Base-by-base conservation (phyloP, 2,888 invertebrate species). In the Didymodactylos carnosus region DNA sequence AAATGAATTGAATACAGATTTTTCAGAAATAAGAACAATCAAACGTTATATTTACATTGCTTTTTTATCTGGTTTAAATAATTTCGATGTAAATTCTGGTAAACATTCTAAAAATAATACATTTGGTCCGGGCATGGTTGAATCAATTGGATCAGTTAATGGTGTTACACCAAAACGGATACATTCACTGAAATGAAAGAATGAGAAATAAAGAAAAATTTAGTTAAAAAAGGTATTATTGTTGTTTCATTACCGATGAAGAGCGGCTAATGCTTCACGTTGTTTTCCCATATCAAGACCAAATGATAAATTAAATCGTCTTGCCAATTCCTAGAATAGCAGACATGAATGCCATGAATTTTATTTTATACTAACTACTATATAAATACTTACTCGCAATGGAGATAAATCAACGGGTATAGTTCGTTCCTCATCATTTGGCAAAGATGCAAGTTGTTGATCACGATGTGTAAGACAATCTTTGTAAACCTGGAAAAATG, bases 201-300 rank as follows among this genome's bases (percentile, higher is more conserved):
- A 53, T 25, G n/a, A n/a, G n/a, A n/a, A 1, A 1, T 6, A 3
- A 7, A 14, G n/a, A 19, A 43, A n/a, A 53, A 8, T 11, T 49
- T 49, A 14, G 16, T 0, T 19, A 53, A 29, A 3, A 53, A 27
- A 29, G 14, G 19, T 6, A 29, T 29, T 3, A 1, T 27, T 0
- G 29, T 5, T 49, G 10, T 19, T 16, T 51, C 1, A n/a, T 76
- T 77, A 83, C 83, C 80, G 82, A 85, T 97, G 97, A 80, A 97
- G 87, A 71, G 92, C 91, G n/a, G 93, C 92, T 76, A 97, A 90
- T 14, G 94, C 93, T 84, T 95, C 94, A 77, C 95, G 88, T 87
- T 94, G 97, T 85, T 93, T 94, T 76, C 95, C 88, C 23, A 92
- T 91, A 86, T 97, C 97, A 80, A 95, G 86, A 0, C 97, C 97